Evolutionary conservation across 1,140 invertebrate genomes (phyloP).

Genomic region (Drosophila orosa): DNA sequence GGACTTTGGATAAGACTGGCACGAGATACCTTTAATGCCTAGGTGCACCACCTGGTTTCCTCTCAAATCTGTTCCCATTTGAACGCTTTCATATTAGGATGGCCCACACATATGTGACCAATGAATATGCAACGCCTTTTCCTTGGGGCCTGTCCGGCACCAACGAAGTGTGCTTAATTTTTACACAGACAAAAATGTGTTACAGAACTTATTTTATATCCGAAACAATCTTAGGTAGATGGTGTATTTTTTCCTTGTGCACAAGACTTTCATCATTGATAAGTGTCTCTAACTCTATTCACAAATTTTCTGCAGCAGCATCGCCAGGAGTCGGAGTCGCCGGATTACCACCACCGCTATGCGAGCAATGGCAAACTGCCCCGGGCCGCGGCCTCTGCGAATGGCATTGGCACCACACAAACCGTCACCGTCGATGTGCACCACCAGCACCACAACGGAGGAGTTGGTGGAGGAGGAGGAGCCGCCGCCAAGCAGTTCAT

Average conservation of each 20-base stretch:
- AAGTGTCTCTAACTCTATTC: constrained; percentile 50
- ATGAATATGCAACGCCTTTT: constrained; percentile 74
- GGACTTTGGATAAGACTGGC: constrained; percentile 18
- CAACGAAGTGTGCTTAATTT: constrained; percentile 26
- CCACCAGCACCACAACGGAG: constrained; percentile 66
- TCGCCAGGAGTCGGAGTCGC: constrained; percentile 82
- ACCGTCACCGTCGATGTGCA: constrained; percentile 80
- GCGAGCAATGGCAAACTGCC: constrained; percentile 83
- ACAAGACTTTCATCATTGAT: constrained; percentile 77
- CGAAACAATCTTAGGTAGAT: neutral
- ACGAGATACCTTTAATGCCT: constrained; percentile 5
- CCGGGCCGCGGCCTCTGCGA: constrained; percentile 49
- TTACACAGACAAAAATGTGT: constrained; percentile 15
- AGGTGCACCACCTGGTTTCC: constrained; percentile 21
- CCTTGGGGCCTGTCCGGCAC: constrained; percentile 27
- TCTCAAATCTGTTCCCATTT: constrained; percentile 9
- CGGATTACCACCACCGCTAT: constrained; percentile 83
- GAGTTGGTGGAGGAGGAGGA: neutral
- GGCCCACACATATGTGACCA: constrained; percentile 56
- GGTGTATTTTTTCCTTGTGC: neutral
- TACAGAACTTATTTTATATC: fast-evolving
- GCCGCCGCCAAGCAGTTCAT: constrained; percentile 48
- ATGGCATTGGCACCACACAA: constrained; percentile 65
- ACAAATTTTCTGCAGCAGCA: constrained; percentile 69
- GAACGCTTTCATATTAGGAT: constrained; percentile 30